Percentiles rank a stretch among this genome's conserved stretches.
Evolutionary conservation across 2,113 vertebrate species (phyloP).

Genomic region (Callaeas wilsoni): DNA sequence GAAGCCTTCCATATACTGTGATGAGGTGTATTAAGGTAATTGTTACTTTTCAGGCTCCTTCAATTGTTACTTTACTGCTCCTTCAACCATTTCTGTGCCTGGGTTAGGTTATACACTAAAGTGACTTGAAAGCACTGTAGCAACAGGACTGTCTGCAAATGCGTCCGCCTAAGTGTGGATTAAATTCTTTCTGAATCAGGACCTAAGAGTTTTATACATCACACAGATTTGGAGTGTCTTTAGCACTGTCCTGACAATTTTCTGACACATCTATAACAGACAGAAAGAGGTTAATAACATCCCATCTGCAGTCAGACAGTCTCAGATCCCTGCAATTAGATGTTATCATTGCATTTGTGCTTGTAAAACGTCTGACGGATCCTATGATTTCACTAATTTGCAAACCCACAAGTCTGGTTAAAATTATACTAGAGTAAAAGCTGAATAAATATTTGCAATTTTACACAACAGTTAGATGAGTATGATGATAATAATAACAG

Average conservation of each 20-base stretch:
- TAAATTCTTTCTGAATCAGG: neutral
- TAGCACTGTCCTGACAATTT: neutral
- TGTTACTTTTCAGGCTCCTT: neutral
- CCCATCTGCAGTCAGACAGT: conserved; percentile 37
- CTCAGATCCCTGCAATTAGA: conserved; percentile 52
- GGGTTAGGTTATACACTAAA: neutral
- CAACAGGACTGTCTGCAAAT: neutral
- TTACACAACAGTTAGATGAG: neutral
- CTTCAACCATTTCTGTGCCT: neutral
- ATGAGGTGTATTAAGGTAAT: neutral
- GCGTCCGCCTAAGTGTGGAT: neutral
- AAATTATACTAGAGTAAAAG: neutral
- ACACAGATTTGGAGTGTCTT: neutral
- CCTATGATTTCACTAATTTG: conserved; percentile 48
- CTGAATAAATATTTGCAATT: conserved; percentile 18
- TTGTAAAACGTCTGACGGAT: conserved; percentile 34
- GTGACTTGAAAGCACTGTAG: neutral
- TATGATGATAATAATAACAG: neutral
- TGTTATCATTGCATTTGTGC: conserved; percentile 26
- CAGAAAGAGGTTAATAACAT: conserved; percentile 20
- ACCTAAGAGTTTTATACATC: neutral
- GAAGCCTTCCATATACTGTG: neutral
- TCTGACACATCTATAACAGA: neutral
- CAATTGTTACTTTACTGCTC: no score
- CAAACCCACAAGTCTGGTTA: conserved; percentile 12